Base-by-base conservation (phyloP, 2,113 vertebrate genomes). In the Aythya baeri region DNA sequence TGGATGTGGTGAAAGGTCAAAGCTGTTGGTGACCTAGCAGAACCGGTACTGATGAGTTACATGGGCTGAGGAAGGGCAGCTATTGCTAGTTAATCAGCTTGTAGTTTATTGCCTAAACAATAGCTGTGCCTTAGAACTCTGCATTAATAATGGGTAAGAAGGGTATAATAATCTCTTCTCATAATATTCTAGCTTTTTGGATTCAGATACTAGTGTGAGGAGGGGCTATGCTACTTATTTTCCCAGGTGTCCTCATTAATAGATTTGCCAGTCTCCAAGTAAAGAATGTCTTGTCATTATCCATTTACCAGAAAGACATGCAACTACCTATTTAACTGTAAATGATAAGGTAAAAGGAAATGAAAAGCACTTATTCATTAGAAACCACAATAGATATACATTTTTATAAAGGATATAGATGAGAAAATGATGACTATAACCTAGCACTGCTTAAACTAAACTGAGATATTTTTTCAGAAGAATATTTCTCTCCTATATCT, bases 221-320 rank as follows among this genome's bases (percentile, higher is more conserved):
- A 83, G 54, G 65, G 87, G 41, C 26, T 84, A 22, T 54, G 70
- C 65, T 66, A 22, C 13, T 54, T 75, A 26, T 78, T 94, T 94
- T 67, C 46, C 57, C 61, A 71, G n/a, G 59, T 83, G 59, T 93
- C 41, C 68, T 83, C 41, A 62, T 70, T 79, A 85, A 75, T 38
- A 84, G 57, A 52, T 68, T 75, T 62, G 41, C 14, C 25, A 67
- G 57, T 67, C 31, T 89, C 21, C 43, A 59, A 74, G 31, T 72
- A 76, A 90, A 41, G 72, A 83, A 58, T 43, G 36, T 73, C 21
- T 84, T 94, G 68, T 72, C 2, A 0, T 58, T 87, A 80, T 38
- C 41, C 4, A 2, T 89, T 91, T 89, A 67, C 36, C n/a, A 80
- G 54, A 23, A 73, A 77, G 55, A 32, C 44, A 23, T 68, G 14